These are phyloP conservation scores for Okapia johnstoni DNA, from an alignment of 2,113 vertebrate genomes.

Conservation along the genomic window DNA sequence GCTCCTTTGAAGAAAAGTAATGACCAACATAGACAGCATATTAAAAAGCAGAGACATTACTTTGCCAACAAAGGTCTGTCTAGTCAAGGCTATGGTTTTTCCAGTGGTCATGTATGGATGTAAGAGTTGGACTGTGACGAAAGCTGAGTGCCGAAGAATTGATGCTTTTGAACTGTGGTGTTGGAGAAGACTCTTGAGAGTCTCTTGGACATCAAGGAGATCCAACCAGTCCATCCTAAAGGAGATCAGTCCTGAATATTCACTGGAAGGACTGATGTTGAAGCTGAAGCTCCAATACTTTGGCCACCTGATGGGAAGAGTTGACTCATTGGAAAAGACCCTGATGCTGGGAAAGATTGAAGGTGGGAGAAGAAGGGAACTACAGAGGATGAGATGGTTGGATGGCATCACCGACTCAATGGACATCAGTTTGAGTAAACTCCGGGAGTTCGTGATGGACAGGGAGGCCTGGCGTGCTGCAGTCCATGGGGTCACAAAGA, in stretches of 20 bases:
- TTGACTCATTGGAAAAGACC: neutral
- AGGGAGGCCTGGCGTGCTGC: neutral
- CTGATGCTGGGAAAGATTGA: neutral
- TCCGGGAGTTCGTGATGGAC: neutral
- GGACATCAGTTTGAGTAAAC: neutral
- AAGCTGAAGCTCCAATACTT: neutral
- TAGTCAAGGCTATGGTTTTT: neutral
- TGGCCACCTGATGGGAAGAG: neutral
- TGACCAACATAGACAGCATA: neutral
- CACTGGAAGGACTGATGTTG: neutral
- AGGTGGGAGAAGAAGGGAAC: neutral
- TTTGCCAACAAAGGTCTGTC: neutral
- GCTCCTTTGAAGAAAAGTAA: neutral
- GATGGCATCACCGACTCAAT: neutral
- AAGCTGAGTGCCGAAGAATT: neutral
- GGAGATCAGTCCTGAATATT: neutral
- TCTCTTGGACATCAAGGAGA: neutral
- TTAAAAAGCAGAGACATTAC: neutral
- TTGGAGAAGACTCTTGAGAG: neutral
- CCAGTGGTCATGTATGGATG: neutral
- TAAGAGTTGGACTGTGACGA: neutral
- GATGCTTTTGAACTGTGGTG: neutral
- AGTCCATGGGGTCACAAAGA: neutral
- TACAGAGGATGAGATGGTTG: neutral
- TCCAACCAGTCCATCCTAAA: neutral